Conservation (phyloP, 1,140 invertebrate species). For the Coptotermes formosanus region DNA sequence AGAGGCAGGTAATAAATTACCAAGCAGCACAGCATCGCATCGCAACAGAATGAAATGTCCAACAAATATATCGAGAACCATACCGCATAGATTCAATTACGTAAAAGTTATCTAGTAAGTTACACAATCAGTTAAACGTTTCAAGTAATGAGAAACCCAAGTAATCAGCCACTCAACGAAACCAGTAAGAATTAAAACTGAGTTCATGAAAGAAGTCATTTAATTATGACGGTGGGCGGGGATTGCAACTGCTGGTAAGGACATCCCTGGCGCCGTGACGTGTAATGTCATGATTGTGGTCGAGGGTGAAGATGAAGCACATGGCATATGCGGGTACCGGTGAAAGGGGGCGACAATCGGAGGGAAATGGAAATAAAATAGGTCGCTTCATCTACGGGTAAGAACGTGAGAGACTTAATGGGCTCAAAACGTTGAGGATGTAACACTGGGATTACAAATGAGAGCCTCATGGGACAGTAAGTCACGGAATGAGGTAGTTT, state of each 20-base stretch:
- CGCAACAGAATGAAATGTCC: no score
- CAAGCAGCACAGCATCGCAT: no score
- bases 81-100: no score
- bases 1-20: no score
- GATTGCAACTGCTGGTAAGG: not conserved
- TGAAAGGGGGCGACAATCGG: not conserved
- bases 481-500: not conserved
- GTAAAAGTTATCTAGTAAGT: no score
- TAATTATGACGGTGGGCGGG: not conserved
- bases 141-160: not conserved
- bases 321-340: not conserved
- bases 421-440: not conserved
- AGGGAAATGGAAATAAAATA: constrained; percentile 11
- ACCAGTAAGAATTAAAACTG: not conserved
- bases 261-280: not conserved
- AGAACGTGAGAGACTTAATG: not conserved
- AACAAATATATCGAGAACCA: no score
- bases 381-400: not conserved
- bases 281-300: not conserved
- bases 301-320: not conserved
- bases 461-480: not conserved
- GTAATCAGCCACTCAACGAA: not conserved
- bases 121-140: no score
- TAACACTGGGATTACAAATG: no score
- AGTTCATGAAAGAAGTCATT: not conserved